phyloP scores from a whole-genome alignment of 2,113 vertebrate species.

The Orcinus orca region DNA sequence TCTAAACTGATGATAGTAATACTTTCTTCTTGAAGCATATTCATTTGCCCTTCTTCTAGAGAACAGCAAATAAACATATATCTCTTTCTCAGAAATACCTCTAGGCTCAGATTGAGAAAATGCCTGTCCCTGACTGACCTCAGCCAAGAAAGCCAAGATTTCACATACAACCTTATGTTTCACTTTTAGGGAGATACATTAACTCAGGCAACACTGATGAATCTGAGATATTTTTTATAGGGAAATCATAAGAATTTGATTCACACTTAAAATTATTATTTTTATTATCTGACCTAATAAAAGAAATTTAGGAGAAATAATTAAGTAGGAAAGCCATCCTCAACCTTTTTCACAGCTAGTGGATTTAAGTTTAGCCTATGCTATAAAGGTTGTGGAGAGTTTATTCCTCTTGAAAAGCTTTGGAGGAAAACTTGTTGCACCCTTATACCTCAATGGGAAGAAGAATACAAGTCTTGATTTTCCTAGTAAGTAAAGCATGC shows the following conservation, averaged over 20 bases:
- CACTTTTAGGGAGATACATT: background rate
- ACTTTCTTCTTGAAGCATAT: conserved; percentile 40
- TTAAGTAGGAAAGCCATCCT: background rate
- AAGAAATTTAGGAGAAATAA: background rate
- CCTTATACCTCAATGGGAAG: background rate
- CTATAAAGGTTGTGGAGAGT: background rate
- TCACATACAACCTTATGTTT: background rate
- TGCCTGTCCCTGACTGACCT: background rate
- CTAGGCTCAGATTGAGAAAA: conserved; percentile 20
- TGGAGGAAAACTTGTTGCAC: background rate
- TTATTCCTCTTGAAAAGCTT: background rate
- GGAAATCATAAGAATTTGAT: background rate
- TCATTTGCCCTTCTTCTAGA: background rate
- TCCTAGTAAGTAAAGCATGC: background rate
- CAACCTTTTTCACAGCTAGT: background rate
- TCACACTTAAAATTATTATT: background rate
- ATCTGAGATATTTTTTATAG: background rate
- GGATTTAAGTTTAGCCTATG: background rate
- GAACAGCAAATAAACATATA: conserved; percentile 9
- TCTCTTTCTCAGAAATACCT: conserved; percentile 41
- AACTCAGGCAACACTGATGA: background rate
- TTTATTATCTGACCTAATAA: background rate
- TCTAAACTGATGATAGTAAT: conserved; percentile 43
- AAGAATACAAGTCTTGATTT: background rate
- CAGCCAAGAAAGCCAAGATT: background rate